Evolutionary conservation across 92 coral and sea anemone species (phyloP), one percentile per base, ranked within the genome.

Genomic region (Muricea muricata): DNA sequence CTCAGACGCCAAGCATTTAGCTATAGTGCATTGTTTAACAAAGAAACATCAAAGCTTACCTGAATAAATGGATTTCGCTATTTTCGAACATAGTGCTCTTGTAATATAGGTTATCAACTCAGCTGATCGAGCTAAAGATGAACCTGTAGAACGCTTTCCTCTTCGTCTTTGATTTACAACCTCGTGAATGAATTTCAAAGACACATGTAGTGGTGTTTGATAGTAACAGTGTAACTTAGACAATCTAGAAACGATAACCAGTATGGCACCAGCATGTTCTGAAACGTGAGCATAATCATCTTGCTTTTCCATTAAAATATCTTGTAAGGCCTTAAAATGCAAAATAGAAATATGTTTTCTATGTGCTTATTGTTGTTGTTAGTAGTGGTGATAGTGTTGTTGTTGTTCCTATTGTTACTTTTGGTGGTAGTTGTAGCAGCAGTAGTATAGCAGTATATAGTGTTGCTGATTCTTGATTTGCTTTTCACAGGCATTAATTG

Each of bases 101-200:
- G 97, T 91, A 60, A 96, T 76, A 20, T 97, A 97, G 6, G 95
- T 89, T 33, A 96, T 84, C 26, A 96, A 92, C 78, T 96, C 99
- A 6, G 99, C 99, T 28, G 97, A 93, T n/a, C 99, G 88, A 1
- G 99, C 99, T 13, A 93, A 93, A 13, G 99, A 85, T 21, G 99
- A 96, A 6, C 97, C 99, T 21, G 93, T 69, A 55, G 90, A 83
- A 52, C 93, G 92, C 78, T 93, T 96, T 13, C 93, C 92, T 39
- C 99, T 75, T 63, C 87, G 83, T 72, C 99, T 90, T 35, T 92
- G 91, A 17, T 81, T 77, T 12, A 96, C 83, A 25, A 95, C 94
- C 50, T 92, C 87, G 74, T 80, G 94, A 23, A 87, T 92, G 24
- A 96, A 91, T 69, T 79, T 78, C 12, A 92, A 73, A 84, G 87